Base-by-base conservation (phyloP, 2,888 invertebrate species). In the Macrophya annulata region DNA sequence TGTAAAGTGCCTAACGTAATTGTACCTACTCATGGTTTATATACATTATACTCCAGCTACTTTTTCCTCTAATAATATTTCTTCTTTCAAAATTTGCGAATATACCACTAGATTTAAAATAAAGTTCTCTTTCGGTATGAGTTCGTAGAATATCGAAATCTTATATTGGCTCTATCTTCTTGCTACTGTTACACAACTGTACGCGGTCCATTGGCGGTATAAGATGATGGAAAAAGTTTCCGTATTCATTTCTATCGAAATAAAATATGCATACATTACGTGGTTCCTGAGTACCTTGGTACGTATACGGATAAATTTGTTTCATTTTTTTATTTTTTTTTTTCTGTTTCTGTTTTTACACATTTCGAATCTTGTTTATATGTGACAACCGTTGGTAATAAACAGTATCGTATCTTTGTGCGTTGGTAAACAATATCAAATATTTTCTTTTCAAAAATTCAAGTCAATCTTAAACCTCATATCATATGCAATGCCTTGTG, bases 181-280 rank as follows among this genome's bases (percentile, higher is more conserved):
- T 40, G 72, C 21, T 72, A n/a, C 40, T 45, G 25, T 37, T 72
- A 21, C 43, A 12, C 43, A n/a, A 21, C 43, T n/a, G 43, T 68
- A 25, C 40, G 68, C 40, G 68, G 72, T 72, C 55, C 55, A 55
- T 55, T 55, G 55, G n/a, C 55, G 21, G 40, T 45, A 9, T 72
- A 43, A 37, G 21, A 43, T 72, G 72, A 74, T 74, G n/a, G 72
- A 74, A 74, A 74, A 74, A 74, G 40, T 74, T 74, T 74, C 40
- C 43, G 43, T 74, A 74, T 74, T 43, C 72, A 74, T 74, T 74
- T 43, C 72, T 74, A 43, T 74, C 3, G 43, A 40, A 45, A 74
- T 43, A n/a, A 43, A 43, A 74, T 40, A 74, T 74, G 40, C 72
- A 43, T 43, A 43, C 45, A 40, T 74, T 40, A 15, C 40, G n/a